Evolutionary conservation across 2,113 vertebrate genomes (phyloP).

Genomic region (Cnemophilus loriae): DNA sequence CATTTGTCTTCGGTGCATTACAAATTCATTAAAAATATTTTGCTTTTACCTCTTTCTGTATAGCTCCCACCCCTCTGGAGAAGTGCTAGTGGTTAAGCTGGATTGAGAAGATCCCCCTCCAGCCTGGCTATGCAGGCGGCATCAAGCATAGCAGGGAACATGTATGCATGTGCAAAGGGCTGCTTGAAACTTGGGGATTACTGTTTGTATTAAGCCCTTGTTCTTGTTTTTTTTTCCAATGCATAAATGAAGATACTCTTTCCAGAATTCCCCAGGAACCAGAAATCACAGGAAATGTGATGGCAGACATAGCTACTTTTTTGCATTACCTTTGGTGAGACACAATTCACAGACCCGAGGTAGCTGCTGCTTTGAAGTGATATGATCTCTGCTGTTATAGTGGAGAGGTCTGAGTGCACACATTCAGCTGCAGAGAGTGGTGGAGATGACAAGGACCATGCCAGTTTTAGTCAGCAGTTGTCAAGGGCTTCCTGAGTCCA

Average conservation of each 20-base stretch:
- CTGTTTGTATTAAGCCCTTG: background rate
- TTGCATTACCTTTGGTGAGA: background rate
- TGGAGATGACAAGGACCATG: background rate
- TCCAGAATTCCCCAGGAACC: background rate
- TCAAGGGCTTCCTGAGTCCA: background rate
- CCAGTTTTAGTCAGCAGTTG: background rate
- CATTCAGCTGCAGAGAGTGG: background rate
- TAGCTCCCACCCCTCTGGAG: background rate
- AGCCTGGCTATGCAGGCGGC: background rate
- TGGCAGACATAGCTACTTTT: background rate
- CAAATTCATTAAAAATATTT: background rate
- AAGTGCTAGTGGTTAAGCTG: background rate
- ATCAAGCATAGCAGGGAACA: background rate
- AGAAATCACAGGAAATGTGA: background rate
- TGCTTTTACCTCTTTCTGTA: background rate
- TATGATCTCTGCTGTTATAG: background rate
- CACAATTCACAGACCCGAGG: background rate
- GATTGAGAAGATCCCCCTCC: background rate
- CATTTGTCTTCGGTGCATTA: background rate
- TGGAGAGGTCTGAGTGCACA: background rate
- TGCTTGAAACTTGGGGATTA: background rate
- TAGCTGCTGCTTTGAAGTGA: background rate
- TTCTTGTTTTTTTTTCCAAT: background rate
- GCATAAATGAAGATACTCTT: background rate
- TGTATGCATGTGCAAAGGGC: background rate